phyloP scores from a whole-genome alignment of 2,888 invertebrate genomes.

The Apamea crenata region DNA sequence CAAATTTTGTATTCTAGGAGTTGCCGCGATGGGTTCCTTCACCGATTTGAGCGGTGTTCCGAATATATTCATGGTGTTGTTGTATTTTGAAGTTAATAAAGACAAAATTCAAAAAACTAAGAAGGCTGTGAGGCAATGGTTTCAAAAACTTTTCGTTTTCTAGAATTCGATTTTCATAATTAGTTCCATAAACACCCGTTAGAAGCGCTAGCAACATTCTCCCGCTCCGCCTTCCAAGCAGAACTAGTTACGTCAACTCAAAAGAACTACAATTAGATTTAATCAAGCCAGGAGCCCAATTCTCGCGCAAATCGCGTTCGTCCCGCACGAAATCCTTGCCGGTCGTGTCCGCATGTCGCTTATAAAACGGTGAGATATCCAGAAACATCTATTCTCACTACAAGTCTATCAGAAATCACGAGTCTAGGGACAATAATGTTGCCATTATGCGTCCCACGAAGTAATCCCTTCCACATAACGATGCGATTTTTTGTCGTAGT shows the following conservation, averaged over 20 bases:
- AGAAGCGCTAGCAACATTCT: slow-evolving; percentile 1
- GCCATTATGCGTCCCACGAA: too few species aligned
- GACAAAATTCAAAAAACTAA: background rate
- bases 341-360: too few species aligned
- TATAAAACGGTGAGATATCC: too few species aligned
- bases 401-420: too few species aligned
- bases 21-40: background rate
- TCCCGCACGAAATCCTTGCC: too few species aligned
- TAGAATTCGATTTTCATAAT: background rate
- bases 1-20: background rate
- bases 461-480: too few species aligned
- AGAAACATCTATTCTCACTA: too few species aligned
- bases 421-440: too few species aligned
- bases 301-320: too few species aligned
- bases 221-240: background rate
- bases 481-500: too few species aligned
- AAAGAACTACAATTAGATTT: slow-evolving; percentile 61
- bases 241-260: slow-evolving; percentile 23
- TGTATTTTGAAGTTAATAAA: background rate
- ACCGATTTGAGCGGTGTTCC: background rate
- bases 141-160: background rate
- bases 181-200: background rate
- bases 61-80: background rate
- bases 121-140: background rate
- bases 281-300: too few species aligned